Percentiles rank a stretch among this genome's conserved stretches.
phyloP scores from a whole-genome alignment of 35 echinoderm and acorn worm species.

The Apostichopus japonicus region DNA sequence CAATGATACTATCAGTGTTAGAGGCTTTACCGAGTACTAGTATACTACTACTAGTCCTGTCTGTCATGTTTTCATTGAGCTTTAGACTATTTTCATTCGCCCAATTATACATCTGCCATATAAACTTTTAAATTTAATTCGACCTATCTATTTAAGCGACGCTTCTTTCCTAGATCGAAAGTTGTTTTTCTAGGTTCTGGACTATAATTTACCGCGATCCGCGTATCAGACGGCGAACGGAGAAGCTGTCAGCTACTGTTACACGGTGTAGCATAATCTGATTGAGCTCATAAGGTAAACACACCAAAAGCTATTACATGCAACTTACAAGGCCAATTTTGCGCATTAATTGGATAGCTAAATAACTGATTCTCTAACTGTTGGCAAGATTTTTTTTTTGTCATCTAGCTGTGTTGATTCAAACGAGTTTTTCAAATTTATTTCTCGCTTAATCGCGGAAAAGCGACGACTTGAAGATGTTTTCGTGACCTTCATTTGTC shows the following conservation, averaged over 20 bases:
- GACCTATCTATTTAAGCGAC: neutral
- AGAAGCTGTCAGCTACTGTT: constrained; percentile 11
- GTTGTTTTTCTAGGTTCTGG: neutral
- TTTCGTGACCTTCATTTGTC: constrained; percentile 55
- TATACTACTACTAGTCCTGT: neutral
- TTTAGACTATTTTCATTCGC: constrained; percentile 3
- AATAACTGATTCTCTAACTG: constrained; percentile 44
- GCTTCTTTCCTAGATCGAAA: neutral
- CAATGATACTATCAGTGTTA: too few relatives aligned
- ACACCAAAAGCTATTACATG: constrained; percentile 52
- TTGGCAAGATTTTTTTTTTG: constrained; percentile 24
- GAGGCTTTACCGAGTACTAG: too few relatives aligned
- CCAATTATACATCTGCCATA: constrained; percentile 3
- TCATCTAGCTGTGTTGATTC: constrained; percentile 41
- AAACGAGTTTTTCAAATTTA: constrained; percentile 29
- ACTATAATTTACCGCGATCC: constrained; percentile 18
- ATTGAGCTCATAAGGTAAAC: constrained; percentile 43
- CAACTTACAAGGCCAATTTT: constrained; percentile 59
- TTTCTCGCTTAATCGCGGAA: constrained; percentile 33
- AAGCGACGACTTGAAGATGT: constrained; percentile 45
- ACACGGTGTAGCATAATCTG: constrained; percentile 28
- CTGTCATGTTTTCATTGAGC: neutral
- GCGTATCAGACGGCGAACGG: neutral
- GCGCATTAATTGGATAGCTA: constrained; percentile 56
- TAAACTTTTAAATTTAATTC: constrained; percentile 16